Percentiles rank a stretch among this genome's conserved stretches.
Evolutionary conservation across 2,113 vertebrate species (phyloP).

Genomic region (Macrotis lagotis): DNA sequence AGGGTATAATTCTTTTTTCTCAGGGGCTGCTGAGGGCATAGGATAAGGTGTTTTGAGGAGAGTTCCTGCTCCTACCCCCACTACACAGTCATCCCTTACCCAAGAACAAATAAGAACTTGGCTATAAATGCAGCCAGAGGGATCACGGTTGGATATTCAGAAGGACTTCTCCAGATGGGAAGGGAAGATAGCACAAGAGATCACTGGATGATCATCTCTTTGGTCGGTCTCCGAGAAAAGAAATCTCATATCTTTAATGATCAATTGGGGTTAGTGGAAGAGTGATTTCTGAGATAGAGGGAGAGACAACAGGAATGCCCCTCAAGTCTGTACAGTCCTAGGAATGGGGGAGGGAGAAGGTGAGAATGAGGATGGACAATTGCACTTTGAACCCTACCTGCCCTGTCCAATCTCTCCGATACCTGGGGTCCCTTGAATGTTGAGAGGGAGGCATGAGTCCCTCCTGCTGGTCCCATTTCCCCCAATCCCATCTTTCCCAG

Average conservation of each 20-base stretch:
- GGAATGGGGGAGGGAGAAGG: neutral
- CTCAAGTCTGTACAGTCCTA: neutral
- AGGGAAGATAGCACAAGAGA: slow-evolving; percentile 4
- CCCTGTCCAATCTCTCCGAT: neutral
- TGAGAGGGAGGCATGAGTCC: neutral
- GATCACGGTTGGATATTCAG: slow-evolving; percentile 54
- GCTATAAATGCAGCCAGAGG: slow-evolving; percentile 55
- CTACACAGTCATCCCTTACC: neutral
- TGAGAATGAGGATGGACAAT: neutral
- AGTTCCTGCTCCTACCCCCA: neutral
- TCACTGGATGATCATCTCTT: neutral
- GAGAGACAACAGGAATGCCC: neutral
- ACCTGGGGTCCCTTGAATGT: neutral
- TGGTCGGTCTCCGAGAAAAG: neutral
- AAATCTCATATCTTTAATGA: neutral
- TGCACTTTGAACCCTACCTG: neutral
- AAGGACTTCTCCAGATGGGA: slow-evolving; percentile 55
- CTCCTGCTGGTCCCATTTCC: slow-evolving; percentile 33
- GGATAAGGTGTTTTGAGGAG: slow-evolving; percentile 44
- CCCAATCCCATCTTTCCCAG: slow-evolving; percentile 44
- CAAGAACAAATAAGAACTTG: slow-evolving; percentile 42
- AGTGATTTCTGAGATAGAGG: neutral
- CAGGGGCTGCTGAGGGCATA: neutral
- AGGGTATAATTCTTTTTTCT: neutral
- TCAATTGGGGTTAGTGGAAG: neutral